These are phyloP conservation scores for Pangasianodon gigas DNA, from an alignment of 2,113 vertebrate genomes.

Conservation along the genomic window DNA sequence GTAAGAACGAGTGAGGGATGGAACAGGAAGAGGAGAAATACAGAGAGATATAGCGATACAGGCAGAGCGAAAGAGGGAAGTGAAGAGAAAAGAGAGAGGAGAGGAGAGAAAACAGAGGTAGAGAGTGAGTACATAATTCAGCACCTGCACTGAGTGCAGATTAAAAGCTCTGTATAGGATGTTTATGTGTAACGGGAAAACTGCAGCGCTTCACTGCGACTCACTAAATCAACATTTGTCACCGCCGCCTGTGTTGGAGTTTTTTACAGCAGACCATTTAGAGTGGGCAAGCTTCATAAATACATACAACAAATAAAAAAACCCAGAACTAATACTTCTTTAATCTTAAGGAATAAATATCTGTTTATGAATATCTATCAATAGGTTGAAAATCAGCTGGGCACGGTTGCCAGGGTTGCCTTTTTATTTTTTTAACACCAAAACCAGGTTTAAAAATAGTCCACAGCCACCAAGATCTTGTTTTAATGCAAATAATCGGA, in stretches of 20 bases:
- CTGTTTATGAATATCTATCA: neutral
- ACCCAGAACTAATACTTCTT: neutral
- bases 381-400: neutral
- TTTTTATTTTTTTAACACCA: neutral
- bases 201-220: conserved; percentile 14
- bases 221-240: conserved; percentile 37
- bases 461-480: neutral
- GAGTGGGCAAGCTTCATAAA: neutral
- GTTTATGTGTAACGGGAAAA: conserved; percentile 13
- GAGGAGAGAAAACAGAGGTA: neutral
- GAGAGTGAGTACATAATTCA: conserved; percentile 10
- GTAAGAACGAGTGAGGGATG: neutral
- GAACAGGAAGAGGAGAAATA: neutral
- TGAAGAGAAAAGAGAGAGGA: neutral
- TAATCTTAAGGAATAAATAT: neutral
- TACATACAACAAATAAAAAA: neutral
- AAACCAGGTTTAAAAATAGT: neutral
- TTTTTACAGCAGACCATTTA: neutral
- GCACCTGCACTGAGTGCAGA: neutral
- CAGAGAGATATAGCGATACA: neutral
- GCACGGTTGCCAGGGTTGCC: neutral
- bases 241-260: neutral
- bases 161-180: conserved; percentile 32
- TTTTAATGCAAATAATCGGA: neutral
- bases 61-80: neutral